phyloP scores from a whole-genome alignment of 2,888 invertebrate species.

The Phymatocera aterrima region DNA sequence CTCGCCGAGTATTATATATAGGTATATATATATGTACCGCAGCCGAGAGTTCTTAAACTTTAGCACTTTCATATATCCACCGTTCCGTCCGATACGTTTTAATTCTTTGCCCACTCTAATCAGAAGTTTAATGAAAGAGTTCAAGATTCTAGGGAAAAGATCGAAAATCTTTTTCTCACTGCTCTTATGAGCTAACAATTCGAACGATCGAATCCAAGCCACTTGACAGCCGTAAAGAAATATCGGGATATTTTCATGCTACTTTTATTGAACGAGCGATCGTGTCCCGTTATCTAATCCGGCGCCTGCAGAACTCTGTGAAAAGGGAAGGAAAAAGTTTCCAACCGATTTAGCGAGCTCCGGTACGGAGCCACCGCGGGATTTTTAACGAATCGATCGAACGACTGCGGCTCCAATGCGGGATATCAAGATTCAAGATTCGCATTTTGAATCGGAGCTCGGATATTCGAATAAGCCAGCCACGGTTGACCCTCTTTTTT shows the following conservation, averaged over 20 bases:
- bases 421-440: conserved; percentile 14
- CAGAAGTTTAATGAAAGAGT: conserved; percentile 42
- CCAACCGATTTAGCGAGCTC: background rate
- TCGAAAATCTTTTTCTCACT: background rate
- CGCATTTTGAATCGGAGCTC: background rate
- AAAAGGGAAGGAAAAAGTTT: background rate
- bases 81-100: conserved; percentile 8
- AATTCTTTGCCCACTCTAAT: conserved; percentile 39
- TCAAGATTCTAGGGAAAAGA: conserved; percentile 33
- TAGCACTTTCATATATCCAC: conserved; percentile 2
- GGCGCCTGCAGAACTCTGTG: no score
- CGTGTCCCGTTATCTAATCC: no score
- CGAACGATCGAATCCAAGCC: background rate
- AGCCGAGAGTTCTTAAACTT: conserved; percentile 29
- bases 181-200: background rate
- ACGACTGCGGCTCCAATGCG: background rate
- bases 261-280: no score
- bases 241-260: background rate
- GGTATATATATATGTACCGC: no score
- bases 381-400: conserved; percentile 10
- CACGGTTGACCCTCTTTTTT: conserved; percentile 39
- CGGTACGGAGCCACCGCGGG: background rate
- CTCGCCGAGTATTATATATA: no score
- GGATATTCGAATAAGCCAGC: conserved; percentile 32
- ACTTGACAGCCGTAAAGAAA: background rate